A percentile compares a stretch with the other conserved stretches of the same genome.
These are phyloP conservation scores for Drosophila rubida DNA, from an alignment of 2,888 invertebrate species.

Conservation along the genomic window DNA sequence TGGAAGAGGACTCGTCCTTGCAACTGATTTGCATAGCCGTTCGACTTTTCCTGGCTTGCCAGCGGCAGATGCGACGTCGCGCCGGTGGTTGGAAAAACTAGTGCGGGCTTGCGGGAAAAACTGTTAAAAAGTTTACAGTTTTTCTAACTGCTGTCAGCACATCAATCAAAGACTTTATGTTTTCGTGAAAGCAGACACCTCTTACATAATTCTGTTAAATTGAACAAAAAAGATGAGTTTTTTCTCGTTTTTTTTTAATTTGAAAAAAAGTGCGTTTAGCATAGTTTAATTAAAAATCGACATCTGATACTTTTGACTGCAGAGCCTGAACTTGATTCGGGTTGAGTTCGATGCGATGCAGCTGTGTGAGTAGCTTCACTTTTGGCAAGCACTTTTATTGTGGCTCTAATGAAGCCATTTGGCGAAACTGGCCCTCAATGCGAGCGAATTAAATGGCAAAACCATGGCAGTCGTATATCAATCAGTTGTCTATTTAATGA, in stretches of 20 bases:
- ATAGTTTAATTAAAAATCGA: conserved; percentile 59
- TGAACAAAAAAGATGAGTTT: neutral
- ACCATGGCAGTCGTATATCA: conserved; percentile 57
- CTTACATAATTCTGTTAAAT: conserved; percentile 33
- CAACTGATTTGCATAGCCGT: conserved; percentile 70
- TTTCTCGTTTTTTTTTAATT: conserved; percentile 1
- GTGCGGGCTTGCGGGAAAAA: conserved; percentile 25
- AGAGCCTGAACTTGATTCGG: neutral
- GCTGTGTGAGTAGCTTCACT: conserved; percentile 22
- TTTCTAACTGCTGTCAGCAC: conserved; percentile 48
- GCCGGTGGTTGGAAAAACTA: conserved; percentile 60
- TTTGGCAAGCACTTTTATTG: conserved; percentile 7
- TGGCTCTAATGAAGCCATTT: conserved; percentile 49
- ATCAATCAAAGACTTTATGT: conserved; percentile 74
- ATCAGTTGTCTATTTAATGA: conserved; percentile 67
- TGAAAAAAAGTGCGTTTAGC: conserved; percentile 23
- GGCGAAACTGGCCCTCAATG: conserved; percentile 33
- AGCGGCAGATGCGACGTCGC: conserved; percentile 47
- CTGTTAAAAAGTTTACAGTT: conserved; percentile 50
- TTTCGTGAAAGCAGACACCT: conserved; percentile 61
- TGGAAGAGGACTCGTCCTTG: conserved; percentile 27
- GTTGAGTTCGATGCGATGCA: conserved; percentile 22
- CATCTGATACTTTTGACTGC: conserved; percentile 56
- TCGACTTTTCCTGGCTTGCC: conserved; percentile 22
- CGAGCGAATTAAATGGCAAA: conserved; percentile 17